Evolutionary conservation across 2,113 vertebrate genomes (phyloP), one percentile per base, ranked within the genome.

Genomic region (Machaerirhynchus nigripectus): DNA sequence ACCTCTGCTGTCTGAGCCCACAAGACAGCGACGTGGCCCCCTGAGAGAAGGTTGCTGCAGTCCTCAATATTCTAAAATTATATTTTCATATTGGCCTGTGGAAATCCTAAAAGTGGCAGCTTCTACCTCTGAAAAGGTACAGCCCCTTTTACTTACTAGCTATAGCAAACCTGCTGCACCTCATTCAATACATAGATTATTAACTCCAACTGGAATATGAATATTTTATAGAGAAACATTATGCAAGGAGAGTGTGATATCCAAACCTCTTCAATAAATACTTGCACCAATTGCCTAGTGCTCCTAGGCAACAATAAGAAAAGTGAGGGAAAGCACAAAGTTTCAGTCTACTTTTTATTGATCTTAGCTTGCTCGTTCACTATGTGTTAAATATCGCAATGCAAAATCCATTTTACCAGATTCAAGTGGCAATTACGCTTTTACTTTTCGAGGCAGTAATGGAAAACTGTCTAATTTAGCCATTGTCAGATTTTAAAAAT

Each of bases 21-120:
- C 6, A 35, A 46, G 14, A 40, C 10, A 68, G 33, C 0, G 1
- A 39, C 0, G 0, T 14, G 12, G 0, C 2, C 11, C 8, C 2
- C 22, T 35, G 7, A 31, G 7, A 63, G 20, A 19, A 71, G 15
- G 14, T 12, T 73, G 27, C 46, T 59, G 15, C 2, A 1, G 14
- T 33, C 49, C 55, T 46, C 37, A 23, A 26, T 67, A 81, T 47
- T 39, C 46, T 59, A 87, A 50, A 78, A 63, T 39, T 46, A 7
- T 19, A 47, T 65, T 81, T 91, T 70, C 14, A 26, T 87, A 57
- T 23, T 22, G 24, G 4, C 42, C 31, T 63, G 35, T 2, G 0
- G 20, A 87, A 77, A 21, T 33, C 20, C 46, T 63, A 46, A 33
- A 89, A 81, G 42, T 8, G 24, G 7, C 31, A 65, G 9, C 20